Conservation (phyloP, 1,140 invertebrate species). For the Andrena cerasifolii region DNA sequence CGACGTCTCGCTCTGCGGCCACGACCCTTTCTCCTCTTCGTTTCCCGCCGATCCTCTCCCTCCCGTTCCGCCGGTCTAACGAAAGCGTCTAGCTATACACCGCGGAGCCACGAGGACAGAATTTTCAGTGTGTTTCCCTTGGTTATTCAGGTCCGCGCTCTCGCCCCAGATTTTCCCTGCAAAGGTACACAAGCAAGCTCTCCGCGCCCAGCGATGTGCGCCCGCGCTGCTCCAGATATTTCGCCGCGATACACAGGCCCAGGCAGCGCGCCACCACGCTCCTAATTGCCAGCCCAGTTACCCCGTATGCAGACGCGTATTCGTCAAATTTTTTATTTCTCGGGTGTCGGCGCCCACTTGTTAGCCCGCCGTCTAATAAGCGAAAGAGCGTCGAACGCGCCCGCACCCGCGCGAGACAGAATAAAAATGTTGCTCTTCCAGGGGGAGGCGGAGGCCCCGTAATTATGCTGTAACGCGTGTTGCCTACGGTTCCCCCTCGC, state of each 20-base stretch:
- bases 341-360: constrained; percentile 30
- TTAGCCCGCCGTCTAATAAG: constrained; percentile 44
- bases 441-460: constrained; percentile 14
- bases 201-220: constrained; percentile 8
- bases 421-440: constrained; percentile 51
- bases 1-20: neutral
- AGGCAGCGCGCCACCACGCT: neutral
- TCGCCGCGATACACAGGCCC: constrained; percentile 21
- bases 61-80: neutral
- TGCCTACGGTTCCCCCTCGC: neutral
- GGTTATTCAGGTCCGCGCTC: constrained; percentile 44
- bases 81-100: constrained; percentile 29
- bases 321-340: constrained; percentile 45
- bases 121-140: constrained; percentile 48
- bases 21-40: neutral
- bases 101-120: constrained; percentile 27
- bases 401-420: constrained; percentile 24
- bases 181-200: constrained; percentile 35
- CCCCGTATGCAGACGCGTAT: constrained; percentile 4
- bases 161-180: constrained; percentile 52
- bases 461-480: constrained; percentile 50
- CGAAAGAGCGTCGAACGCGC: constrained; percentile 27
- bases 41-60: neutral
- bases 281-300: constrained; percentile 53
- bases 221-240: constrained; percentile 53